Evolutionary conservation across 2,797 vertebrate species (phyloP).

Genomic region (Anomalospiza imberbis): DNA sequence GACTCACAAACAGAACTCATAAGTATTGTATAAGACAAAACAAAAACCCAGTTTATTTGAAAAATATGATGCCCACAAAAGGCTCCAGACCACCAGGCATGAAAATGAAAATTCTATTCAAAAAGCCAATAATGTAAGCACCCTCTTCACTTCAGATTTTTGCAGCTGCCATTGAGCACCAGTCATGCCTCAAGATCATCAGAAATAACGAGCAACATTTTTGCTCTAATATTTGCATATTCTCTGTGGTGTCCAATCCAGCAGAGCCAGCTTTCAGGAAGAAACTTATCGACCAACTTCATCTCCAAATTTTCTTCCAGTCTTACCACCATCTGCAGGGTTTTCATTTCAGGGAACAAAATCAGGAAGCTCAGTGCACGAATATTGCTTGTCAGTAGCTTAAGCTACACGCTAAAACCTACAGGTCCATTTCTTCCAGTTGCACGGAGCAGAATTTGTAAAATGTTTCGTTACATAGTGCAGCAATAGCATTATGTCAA

Average conservation of each 20-base stretch:
- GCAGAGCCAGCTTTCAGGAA: neutral
- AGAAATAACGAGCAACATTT: neutral
- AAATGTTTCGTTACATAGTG: neutral
- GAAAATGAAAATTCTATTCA: neutral
- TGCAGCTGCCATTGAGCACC: neutral
- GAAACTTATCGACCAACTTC: neutral
- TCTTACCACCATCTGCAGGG: neutral
- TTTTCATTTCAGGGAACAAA: neutral
- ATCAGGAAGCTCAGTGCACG: neutral
- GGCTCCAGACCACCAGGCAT: neutral
- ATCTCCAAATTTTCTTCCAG: neutral
- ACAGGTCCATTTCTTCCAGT: neutral
- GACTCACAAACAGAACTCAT: neutral
- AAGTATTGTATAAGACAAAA: neutral
- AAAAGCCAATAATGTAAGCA: neutral
- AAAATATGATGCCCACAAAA: neutral
- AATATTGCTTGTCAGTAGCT: neutral
- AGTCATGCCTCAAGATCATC: neutral
- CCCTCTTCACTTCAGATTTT: neutral
- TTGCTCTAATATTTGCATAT: neutral
- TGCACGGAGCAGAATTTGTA: neutral
- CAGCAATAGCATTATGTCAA: neutral
- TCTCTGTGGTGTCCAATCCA: neutral
- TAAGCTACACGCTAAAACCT: neutral
- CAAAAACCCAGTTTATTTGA: neutral